Evolutionary conservation across 2,888 invertebrate genomes (phyloP), one percentile per base, ranked within the genome.

Genomic region (Limnephilus auricula): DNA sequence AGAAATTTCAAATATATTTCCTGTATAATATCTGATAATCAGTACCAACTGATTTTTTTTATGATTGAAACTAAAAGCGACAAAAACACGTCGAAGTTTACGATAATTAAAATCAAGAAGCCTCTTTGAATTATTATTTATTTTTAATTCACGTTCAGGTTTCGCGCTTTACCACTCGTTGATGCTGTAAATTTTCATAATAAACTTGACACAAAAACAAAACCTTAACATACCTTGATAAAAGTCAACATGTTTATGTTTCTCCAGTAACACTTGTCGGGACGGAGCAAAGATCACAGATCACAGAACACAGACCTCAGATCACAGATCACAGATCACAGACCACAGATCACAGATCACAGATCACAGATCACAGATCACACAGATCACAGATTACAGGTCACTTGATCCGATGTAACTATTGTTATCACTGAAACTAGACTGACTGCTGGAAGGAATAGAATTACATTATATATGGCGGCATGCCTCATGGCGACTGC

Each of bases 161-260:
- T 65, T 65, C 25, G 65, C 25, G 25, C 25, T 65, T 25, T 6
- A 65, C 65, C 65, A 65, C 65, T 25, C 65, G 65, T 65, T 65
- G n/a, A 65, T 2, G 65, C 25, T 25, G 25, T 65, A 65, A n/a
- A 10, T 65, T 5, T 25, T 15, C 18, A 65, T 65, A 5, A 5
- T 18, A 25, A 65, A 65, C 85, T 40, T 40, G 10, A n/a, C 40
- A 85, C 18, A 2, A 40, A 34, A 85, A 85, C 32, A 30, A 85
- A 85, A 13, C 30, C n/a, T 40, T 85, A 30, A 40, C 85, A 45
- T 45, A 85, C 85, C 85, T 85, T 85, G 85, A 45, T 40, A 85
- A n/a, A 45, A 85, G 40, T 25, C 40, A 45, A 40, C 85, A 85
- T 85, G 37, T 85, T 85, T 30, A 85, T 85, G 37, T 85, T 85